Evolutionary conservation across 1,140 invertebrate genomes (phyloP).

Genomic region (Drosophila pallidifrons): DNA sequence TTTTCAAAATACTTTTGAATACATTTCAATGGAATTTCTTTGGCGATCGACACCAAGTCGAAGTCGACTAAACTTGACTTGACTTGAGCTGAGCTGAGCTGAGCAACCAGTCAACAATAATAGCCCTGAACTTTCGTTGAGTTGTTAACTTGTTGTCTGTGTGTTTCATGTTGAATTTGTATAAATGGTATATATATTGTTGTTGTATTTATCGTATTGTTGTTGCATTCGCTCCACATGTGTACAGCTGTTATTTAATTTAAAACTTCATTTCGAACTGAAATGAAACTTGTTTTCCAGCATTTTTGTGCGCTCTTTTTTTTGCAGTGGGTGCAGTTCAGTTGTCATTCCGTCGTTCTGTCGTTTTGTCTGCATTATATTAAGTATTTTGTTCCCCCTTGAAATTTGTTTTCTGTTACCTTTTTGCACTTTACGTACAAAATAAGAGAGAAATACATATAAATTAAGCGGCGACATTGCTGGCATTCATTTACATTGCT

Average conservation of each 20-base stretch:
- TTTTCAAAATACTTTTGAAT: conserved; percentile 18
- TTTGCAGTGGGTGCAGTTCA: conserved; percentile 56
- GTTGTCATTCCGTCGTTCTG: conserved; percentile 1
- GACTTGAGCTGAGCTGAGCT: conserved; percentile 17
- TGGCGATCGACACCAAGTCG: conserved; percentile 34
- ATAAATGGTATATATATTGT: neutral
- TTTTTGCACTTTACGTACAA: conserved; percentile 25
- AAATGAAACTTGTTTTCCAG: conserved; percentile 56
- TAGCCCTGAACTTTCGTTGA: conserved; percentile 58
- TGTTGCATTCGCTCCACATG: conserved; percentile 42
- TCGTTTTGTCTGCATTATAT: conserved; percentile 11
- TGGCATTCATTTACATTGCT: conserved; percentile 52
- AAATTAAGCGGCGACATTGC: conserved; percentile 42
- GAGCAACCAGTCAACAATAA: conserved; percentile 36
- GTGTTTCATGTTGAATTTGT: conserved; percentile 8
- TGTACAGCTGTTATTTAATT: conserved; percentile 55
- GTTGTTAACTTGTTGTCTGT: conserved; percentile 41
- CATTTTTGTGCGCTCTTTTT: conserved; percentile 40
- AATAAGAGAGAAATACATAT: conserved; percentile 34
- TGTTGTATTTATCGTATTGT: neutral
- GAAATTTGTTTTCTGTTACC: conserved; percentile 28
- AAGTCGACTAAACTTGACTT: neutral
- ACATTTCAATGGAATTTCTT: conserved; percentile 54
- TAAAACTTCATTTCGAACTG: conserved; percentile 51
- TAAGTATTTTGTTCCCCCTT: conserved; percentile 20